Evolutionary conservation across 2,888 invertebrate genomes (phyloP).

Genomic region (Tenodera sinensis): DNA sequence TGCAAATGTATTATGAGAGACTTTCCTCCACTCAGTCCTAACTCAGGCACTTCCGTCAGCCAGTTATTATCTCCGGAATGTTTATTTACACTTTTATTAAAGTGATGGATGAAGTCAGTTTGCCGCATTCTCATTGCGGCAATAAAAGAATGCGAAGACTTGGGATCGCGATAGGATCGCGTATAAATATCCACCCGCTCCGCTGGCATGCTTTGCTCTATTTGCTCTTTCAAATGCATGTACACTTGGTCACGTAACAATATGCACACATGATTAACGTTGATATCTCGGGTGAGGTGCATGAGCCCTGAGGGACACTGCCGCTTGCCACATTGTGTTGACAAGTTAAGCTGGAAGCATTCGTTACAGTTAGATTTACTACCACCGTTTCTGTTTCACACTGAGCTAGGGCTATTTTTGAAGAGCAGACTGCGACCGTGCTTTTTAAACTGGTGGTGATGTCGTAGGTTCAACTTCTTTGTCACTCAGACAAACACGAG

Average conservation of each 20-base stretch:
- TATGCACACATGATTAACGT: neutral
- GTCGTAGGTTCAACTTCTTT: too few species aligned
- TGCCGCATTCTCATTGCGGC: too few species aligned
- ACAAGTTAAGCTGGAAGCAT: neutral
- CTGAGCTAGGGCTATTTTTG: neutral
- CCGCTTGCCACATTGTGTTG: neutral
- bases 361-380: neutral
- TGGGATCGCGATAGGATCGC: neutral
- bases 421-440: too few species aligned
- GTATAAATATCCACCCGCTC: neutral
- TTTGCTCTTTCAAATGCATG: neutral
- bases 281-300: neutral
- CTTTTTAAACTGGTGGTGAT: too few species aligned
- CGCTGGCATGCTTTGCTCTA: neutral
- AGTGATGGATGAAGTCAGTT: too few species aligned
- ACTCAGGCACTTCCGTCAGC: too few species aligned
- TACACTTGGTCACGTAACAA: neutral
- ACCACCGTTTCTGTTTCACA: neutral
- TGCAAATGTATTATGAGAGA: too few species aligned
- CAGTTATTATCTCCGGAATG: too few species aligned
- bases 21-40: too few species aligned
- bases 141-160: too few species aligned
- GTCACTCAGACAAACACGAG: too few species aligned
- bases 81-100: too few species aligned
- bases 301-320: neutral